Percentiles rank a stretch among this genome's conserved stretches.
These are phyloP conservation scores for Muscicapa striata DNA, from an alignment of 2,797 vertebrate species.

Conservation along the genomic window DNA sequence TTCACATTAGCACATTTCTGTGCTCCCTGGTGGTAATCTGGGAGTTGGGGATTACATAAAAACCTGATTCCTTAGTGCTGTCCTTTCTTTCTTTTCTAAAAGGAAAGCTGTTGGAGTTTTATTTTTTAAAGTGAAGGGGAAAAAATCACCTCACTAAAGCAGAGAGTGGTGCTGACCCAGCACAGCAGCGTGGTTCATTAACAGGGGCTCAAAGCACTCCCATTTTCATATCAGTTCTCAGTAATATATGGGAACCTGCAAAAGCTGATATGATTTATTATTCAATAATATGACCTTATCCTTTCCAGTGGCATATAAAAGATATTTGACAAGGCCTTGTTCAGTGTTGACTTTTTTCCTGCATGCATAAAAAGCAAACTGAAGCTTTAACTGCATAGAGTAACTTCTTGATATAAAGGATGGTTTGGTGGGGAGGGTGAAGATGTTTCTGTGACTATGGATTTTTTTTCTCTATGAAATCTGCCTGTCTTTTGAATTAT, in stretches of 20 bases:
- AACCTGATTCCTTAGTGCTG: not conserved
- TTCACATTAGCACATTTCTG: not conserved
- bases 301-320: slow-evolving; percentile 33
- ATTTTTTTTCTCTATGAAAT: slow-evolving; percentile 15
- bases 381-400: slow-evolving; percentile 5
- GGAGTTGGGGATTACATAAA: not conserved
- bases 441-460: not conserved
- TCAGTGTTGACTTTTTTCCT: slow-evolving; percentile 27
- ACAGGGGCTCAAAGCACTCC: slow-evolving; percentile 8
- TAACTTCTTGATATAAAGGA: slow-evolving; percentile 1
- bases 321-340: slow-evolving; percentile 34
- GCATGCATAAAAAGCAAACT: not conserved
- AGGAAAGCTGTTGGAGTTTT: slow-evolving; percentile 5
- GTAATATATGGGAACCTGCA: slow-evolving; percentile 1
- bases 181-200: not conserved
- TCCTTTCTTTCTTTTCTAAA: slow-evolving; percentile 26
- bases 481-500: slow-evolving; percentile 11
- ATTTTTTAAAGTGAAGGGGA: not conserved
- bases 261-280: slow-evolving; percentile 41
- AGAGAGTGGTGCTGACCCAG: not conserved
- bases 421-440: not conserved
- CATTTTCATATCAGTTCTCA: slow-evolving; percentile 10
- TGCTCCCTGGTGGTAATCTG: not conserved
- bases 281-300: slow-evolving; percentile 46
- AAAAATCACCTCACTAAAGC: not conserved